Evolutionary conservation across 2,113 vertebrate species (phyloP).

Genomic region (Thymallus thymallus): DNA sequence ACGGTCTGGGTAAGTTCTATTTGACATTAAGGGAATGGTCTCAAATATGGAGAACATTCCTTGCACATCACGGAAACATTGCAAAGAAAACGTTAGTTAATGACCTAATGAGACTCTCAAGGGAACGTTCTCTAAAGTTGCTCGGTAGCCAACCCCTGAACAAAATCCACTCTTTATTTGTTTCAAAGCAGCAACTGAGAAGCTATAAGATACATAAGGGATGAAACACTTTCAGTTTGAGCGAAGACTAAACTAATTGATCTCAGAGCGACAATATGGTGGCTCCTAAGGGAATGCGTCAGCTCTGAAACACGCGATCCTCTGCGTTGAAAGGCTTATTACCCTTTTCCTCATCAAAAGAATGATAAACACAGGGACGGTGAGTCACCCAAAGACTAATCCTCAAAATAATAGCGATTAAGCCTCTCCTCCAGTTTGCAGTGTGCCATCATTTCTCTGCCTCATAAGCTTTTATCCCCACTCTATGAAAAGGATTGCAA

Average conservation of each 20-base stretch:
- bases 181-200: no score
- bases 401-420: conserved; percentile 64
- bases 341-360: conserved; percentile 40
- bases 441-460: conserved; percentile 55
- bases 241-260: neutral
- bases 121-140: no score
- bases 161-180: no score
- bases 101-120: no score
- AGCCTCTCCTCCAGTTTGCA: conserved; percentile 37
- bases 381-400: conserved; percentile 65
- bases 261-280: conserved; percentile 31
- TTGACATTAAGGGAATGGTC: no score
- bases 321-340: conserved; percentile 37
- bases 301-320: conserved; percentile 40
- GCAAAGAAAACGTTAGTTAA: no score
- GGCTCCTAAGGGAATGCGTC: conserved; percentile 39
- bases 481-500: conserved; percentile 28
- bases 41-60: no score
- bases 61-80: no score
- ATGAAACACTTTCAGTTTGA: neutral
- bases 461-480: conserved; percentile 54
- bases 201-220: no score
- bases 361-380: conserved; percentile 49
- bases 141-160: no score
- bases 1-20: no score